A percentile compares a stretch with the other conserved stretches of the same genome.
These are phyloP conservation scores for Diogma glabrata DNA, from an alignment of 2,888 invertebrate genomes.

Conservation along the genomic window DNA sequence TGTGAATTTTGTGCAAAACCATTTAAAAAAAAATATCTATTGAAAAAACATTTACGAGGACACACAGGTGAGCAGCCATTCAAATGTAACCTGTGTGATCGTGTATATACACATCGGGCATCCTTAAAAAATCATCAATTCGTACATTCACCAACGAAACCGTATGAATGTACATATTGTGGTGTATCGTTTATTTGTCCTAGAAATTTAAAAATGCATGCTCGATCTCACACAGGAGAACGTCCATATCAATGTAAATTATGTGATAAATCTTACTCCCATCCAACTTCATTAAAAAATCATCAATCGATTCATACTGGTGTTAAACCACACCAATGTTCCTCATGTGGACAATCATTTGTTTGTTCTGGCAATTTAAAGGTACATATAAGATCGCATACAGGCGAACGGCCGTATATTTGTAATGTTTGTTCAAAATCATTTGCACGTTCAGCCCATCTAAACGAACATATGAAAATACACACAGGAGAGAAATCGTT, in stretches of 20 bases:
- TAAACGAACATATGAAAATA: slow-evolving; percentile 13
- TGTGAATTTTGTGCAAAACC: slow-evolving; percentile 2
- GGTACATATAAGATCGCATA: slow-evolving; percentile 14
- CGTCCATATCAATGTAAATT: slow-evolving; percentile 11
- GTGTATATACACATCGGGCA: slow-evolving; percentile 3
- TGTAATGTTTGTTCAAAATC: slow-evolving; percentile 15
- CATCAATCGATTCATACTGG: slow-evolving; percentile 13
- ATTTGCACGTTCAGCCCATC: slow-evolving; percentile 12
- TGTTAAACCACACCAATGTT: slow-evolving; percentile 10
- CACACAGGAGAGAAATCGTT: slow-evolving; percentile 13
- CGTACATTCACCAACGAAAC: neutral
- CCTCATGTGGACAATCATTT: slow-evolving; percentile 15
- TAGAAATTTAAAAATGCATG: slow-evolving; percentile 6
- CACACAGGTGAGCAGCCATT: slow-evolving; percentile 8
- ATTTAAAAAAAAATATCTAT: slow-evolving; percentile 7
- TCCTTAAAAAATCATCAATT: slow-evolving; percentile 8
- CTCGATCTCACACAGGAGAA: slow-evolving; percentile 7
- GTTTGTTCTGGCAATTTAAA: slow-evolving; percentile 14
- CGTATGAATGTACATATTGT: slow-evolving; percentile 1
- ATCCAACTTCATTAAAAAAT: slow-evolving; percentile 11
- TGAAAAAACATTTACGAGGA: slow-evolving; percentile 9
- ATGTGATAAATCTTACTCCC: slow-evolving; percentile 14
- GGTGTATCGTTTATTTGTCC: neutral
- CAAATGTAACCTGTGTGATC: slow-evolving; percentile 7
- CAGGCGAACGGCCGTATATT: slow-evolving; percentile 10